Base-by-base conservation (phyloP, 2,888 invertebrate species). In the Xestia ashworthii region DNA sequence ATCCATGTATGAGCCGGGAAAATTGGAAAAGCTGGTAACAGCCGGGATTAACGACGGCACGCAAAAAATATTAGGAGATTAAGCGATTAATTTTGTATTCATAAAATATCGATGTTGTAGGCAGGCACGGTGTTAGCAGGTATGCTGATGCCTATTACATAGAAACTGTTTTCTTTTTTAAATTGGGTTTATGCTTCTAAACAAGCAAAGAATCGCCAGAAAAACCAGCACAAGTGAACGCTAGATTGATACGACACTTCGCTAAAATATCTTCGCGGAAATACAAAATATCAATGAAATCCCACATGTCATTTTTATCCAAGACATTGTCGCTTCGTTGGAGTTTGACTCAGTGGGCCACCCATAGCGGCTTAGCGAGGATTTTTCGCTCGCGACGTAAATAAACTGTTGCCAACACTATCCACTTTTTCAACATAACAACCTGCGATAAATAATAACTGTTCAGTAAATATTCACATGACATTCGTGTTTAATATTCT, bases 391-490 rank as follows among this genome's bases (percentile, higher is more conserved):
- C 72, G 50, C 67, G 83, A 79, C 84, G 77, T 80, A 80, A 87
- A 87, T 85, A 84, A 86, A 89, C 71, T 86, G 80, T 81, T 90
- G 89, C 82, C 88, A 88, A 82, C 84, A 80, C 82, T 72, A 78
- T 75, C 85, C 85, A 84, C 60, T 87, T 88, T 88, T 87, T 85
- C 81, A 86, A 78, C 69, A 79, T 85, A 89, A 88, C 81, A 80
- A 78, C 82, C 58, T 66, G 84, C 72, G 68, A 81, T 87, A 89
- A 88, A 89, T 85, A 85, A 85, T 85, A 81, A 83, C 72, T 75
- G 74, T 74, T 73, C 71, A 72, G 82, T 86, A 82, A 84, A 88
- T 87, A 88, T 88, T 84, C 83, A 81, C 64, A 74, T 80, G 72
- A 83, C 81, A 84, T 67, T 75, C 80, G 32, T 62, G 77, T 82